Percentiles rank a stretch among this genome's conserved stretches.
phyloP scores from a whole-genome alignment of 2,113 vertebrate species.

The Phylloscopus trochilus region DNA sequence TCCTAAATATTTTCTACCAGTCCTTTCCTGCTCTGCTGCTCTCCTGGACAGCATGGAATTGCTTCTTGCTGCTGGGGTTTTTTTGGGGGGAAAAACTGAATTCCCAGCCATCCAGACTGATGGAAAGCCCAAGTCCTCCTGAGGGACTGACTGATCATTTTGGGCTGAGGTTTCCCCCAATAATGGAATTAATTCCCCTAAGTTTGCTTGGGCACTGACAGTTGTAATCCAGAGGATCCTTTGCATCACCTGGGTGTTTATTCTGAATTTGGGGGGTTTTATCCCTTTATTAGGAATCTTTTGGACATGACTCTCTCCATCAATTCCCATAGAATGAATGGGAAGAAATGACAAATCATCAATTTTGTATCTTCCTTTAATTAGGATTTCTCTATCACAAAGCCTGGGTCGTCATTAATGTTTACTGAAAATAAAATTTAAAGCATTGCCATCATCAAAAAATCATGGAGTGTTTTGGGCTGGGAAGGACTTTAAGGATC shows the following conservation, averaged over 20 bases:
- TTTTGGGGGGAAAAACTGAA: not conserved
- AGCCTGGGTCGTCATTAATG: not conserved
- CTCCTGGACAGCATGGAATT: fast-evolving
- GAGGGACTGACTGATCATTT: fast-evolving
- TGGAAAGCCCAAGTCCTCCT: not conserved
- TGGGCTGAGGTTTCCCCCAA: fast-evolving
- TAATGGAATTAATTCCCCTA: not conserved
- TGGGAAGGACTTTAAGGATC: not conserved
- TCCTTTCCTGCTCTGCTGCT: not conserved
- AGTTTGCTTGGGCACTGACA: not conserved
- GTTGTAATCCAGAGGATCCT: not conserved
- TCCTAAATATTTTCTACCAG: not conserved
- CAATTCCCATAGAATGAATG: not conserved
- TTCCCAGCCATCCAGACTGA: not conserved
- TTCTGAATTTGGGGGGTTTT: not conserved
- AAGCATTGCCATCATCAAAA: not conserved
- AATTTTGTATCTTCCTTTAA: not conserved
- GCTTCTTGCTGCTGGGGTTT: not conserved
- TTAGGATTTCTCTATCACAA: not conserved
- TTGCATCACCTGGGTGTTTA: not conserved
- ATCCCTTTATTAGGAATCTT: not conserved
- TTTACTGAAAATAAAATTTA: not conserved
- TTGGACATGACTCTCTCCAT: not conserved
- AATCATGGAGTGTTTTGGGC: not conserved
- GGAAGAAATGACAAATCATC: not conserved